Conservation (phyloP, 2,888 invertebrate species). For the Iphiclides podalirius region DNA sequence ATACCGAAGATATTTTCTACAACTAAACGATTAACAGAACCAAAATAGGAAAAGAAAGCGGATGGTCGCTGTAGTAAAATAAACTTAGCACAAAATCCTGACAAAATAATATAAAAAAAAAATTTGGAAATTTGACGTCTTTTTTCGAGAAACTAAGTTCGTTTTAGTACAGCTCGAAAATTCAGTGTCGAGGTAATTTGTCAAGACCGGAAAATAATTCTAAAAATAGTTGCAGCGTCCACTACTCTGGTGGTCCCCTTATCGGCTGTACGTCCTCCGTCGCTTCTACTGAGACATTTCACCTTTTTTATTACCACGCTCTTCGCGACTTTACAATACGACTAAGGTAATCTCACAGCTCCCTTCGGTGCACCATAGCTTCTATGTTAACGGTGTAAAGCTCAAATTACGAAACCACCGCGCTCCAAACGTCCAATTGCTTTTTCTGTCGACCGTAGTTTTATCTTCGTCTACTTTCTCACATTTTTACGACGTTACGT, state of each 20-base stretch:
- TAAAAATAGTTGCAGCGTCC: constrained; percentile 63
- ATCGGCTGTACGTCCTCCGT: constrained; percentile 66
- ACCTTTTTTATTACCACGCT: constrained; percentile 76
- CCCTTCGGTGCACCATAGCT: background rate
- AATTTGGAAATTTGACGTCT: no score
- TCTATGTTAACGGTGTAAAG: constrained; percentile 23
- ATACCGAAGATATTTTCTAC: no score
- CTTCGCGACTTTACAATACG: constrained; percentile 68
- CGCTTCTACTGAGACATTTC: constrained; percentile 77
- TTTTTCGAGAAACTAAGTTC: no score
- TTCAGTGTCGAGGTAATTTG: constrained; percentile 38
- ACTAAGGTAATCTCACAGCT: constrained; percentile 28
- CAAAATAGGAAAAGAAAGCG: no score
- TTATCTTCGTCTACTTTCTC: constrained; percentile 76
- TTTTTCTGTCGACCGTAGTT: constrained; percentile 52
- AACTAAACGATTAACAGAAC: no score
- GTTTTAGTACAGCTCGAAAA: no score
- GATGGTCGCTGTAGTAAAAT: no score
- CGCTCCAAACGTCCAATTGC: background rate
- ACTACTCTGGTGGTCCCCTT: constrained; percentile 72
- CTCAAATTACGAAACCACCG: constrained; percentile 20
- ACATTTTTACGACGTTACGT: constrained; percentile 77
- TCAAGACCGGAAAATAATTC: constrained; percentile 66
- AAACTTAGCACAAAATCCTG: no score
- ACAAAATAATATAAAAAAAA: no score